These are phyloP conservation scores for fruit fly (Drosophila melanogaster) DNA, from an alignment of 1,140 invertebrate genomes.

Conservation along the genomic window DNA sequence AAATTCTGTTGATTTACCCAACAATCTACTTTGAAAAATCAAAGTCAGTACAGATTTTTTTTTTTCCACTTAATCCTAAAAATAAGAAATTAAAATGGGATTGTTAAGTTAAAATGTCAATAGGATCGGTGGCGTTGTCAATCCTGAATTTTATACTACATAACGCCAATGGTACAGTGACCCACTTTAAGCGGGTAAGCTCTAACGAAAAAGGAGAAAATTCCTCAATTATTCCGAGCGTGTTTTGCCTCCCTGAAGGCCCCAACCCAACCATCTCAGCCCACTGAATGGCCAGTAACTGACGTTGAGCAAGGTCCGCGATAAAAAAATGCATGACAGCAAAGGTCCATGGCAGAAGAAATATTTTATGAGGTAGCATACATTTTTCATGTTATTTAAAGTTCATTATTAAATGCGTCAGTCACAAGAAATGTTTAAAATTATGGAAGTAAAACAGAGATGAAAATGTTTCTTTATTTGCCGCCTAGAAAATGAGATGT, in stretches of 20 bases:
- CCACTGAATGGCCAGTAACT: constrained; percentile 4
- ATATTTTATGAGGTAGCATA: constrained; percentile 49
- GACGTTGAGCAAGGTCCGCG: constrained; percentile 30
- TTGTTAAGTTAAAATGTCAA: constrained; percentile 53
- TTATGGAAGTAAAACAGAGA: background rate
- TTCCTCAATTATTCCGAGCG: constrained; percentile 51
- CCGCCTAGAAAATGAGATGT: background rate
- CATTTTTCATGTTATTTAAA: constrained; percentile 73
- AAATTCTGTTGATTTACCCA: background rate
- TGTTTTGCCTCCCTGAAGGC: constrained; percentile 1
- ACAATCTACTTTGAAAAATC: too few species aligned
- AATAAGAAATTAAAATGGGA: constrained; percentile 25
- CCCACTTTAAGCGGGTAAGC: constrained; percentile 38
- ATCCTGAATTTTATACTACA: constrained; percentile 32
- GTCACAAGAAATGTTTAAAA: constrained; percentile 8
- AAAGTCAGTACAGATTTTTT: background rate
- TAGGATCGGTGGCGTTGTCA: constrained; percentile 28
- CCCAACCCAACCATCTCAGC: background rate
- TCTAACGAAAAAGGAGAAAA: constrained; percentile 12
- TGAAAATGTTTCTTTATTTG: constrained; percentile 1
- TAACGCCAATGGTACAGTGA: constrained; percentile 31
- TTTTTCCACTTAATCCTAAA: constrained; percentile 1
- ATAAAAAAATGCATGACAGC: constrained; percentile 21
- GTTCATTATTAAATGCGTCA: constrained; percentile 66
- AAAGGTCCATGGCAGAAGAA: constrained; percentile 26